These are phyloP conservation scores for Hoplodrina blanda DNA, from an alignment of 2,888 invertebrate species.

Conservation along the genomic window DNA sequence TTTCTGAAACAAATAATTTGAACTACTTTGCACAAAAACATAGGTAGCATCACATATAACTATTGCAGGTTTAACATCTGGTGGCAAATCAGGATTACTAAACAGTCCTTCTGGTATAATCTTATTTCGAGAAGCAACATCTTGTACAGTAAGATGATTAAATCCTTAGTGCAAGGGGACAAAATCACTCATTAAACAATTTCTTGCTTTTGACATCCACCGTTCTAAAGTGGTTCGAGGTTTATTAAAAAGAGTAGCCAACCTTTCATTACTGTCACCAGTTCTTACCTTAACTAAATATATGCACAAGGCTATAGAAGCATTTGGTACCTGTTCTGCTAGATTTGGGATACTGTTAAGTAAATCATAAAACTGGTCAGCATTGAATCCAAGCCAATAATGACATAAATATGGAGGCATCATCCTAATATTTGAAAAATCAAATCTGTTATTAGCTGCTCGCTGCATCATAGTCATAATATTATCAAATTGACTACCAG, in stretches of 20 bases:
- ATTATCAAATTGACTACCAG: conserved; percentile 34
- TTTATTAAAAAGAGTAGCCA: conserved; percentile 19
- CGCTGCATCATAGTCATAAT: conserved; percentile 30
- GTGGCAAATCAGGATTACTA: conserved; percentile 24
- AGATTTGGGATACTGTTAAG: conserved; percentile 21
- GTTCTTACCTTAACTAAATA: conserved; percentile 39
- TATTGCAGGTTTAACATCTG: conserved; percentile 25
- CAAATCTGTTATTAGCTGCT: conserved; percentile 18
- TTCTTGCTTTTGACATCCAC: conserved; percentile 26
- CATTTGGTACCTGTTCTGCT: conserved; percentile 27
- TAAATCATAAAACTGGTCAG: conserved; percentile 34
- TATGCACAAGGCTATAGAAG: conserved; percentile 29
- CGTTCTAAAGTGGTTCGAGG: conserved; percentile 30
- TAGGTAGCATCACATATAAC: conserved; percentile 23
- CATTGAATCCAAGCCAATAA: conserved; percentile 32
- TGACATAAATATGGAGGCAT: conserved; percentile 39
- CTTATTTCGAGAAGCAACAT: conserved; percentile 34
- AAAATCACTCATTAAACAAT: conserved; percentile 21
- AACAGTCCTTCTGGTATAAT: conserved; percentile 28
- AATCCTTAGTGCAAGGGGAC: conserved; percentile 29
- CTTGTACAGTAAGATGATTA: conserved; percentile 30
- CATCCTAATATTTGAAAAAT: conserved; percentile 34
- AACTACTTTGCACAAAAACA: conserved; percentile 35
- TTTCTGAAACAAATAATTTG: conserved; percentile 35
- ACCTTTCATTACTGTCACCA: conserved; percentile 41